phyloP scores from a whole-genome alignment of 30 jellyfish, hydroid and myxozoan species.

The Aurelia sp. region DNA sequence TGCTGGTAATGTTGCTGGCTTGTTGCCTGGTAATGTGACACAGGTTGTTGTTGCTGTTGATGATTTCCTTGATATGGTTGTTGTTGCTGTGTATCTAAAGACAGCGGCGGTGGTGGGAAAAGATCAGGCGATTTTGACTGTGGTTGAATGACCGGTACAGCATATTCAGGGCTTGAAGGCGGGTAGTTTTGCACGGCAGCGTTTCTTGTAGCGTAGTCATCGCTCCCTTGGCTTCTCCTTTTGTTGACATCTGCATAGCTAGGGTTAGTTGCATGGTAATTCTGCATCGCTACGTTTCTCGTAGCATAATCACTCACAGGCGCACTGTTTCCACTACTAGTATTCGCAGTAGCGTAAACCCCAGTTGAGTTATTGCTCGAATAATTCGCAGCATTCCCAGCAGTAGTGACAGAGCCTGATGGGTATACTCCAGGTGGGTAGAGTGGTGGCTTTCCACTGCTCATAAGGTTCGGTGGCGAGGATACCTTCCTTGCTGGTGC shows the following conservation, averaged over 20 bases:
- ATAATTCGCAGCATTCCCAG: neutral
- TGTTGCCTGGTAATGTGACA: neutral
- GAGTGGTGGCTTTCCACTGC: conserved; percentile 17
- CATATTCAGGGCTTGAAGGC: conserved; percentile 53
- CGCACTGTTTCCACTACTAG: neutral
- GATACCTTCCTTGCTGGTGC: conserved; percentile 58
- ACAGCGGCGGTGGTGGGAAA: conserved; percentile 66
- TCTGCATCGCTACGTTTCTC: neutral
- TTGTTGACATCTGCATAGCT: neutral
- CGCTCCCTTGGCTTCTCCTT: neutral
- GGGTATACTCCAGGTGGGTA: conserved; percentile 15
- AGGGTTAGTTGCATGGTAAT: neutral
- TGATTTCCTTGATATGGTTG: conserved; percentile 7
- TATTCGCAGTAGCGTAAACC: neutral
- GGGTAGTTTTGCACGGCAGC: conserved; percentile 14
- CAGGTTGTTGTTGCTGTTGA: conserved; percentile 8
- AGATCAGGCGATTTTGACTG: conserved; percentile 22
- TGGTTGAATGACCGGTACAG: conserved; percentile 56
- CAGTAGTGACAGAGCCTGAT: conserved; percentile 2
- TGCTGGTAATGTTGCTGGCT: conserved; percentile 9
- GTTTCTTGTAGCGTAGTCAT: conserved; percentile 34
- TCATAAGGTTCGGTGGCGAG: conserved; percentile 60
- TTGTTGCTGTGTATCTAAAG: conserved; percentile 10
- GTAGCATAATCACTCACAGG: neutral
- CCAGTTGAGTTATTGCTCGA: neutral